A percentile compares a stretch with the other conserved stretches of the same genome.
Conservation (phyloP, 2,113 vertebrate genomes). For the Rhinoderma darwinii region DNA sequence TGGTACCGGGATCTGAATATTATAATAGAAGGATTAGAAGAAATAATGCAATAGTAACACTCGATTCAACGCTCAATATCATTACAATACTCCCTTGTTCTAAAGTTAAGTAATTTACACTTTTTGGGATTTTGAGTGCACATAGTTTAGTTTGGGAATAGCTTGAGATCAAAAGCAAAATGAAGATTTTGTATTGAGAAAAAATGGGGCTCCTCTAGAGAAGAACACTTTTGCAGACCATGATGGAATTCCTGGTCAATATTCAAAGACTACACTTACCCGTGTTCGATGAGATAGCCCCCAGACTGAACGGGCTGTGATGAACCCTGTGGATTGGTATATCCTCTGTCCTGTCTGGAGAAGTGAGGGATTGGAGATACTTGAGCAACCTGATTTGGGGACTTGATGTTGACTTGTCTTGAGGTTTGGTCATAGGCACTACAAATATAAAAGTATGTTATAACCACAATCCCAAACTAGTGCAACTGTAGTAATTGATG, state of each 20-base stretch:
- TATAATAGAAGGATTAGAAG: not conserved
- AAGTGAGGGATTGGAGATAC: conserved; percentile 85
- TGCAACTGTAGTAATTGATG: not conserved
- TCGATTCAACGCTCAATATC: no score
- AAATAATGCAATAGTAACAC: no score
- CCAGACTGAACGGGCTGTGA: conserved; percentile 79
- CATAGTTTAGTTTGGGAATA: not conserved
- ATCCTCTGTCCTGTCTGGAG: conserved; percentile 80
- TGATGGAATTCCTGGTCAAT: conserved; percentile 65
- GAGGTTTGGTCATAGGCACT: conserved; percentile 90
- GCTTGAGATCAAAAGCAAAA: not conserved
- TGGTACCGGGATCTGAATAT: conserved; percentile 56
- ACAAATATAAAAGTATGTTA: conserved; percentile 26
- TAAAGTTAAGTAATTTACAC: no score
- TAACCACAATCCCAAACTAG: not conserved
- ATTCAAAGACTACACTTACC: conserved; percentile 69
- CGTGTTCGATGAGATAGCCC: conserved; percentile 78
- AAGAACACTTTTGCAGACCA: not conserved
- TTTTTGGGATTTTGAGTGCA: no score
- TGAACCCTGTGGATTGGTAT: conserved; percentile 80
- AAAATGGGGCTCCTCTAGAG: not conserved
- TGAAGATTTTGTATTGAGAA: not conserved
- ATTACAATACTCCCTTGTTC: no score
- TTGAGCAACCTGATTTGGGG: conserved; percentile 77
- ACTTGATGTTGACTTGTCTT: conserved; percentile 80